phyloP scores from a whole-genome alignment of 2,888 invertebrate species.

The Melolontha melolontha region DNA sequence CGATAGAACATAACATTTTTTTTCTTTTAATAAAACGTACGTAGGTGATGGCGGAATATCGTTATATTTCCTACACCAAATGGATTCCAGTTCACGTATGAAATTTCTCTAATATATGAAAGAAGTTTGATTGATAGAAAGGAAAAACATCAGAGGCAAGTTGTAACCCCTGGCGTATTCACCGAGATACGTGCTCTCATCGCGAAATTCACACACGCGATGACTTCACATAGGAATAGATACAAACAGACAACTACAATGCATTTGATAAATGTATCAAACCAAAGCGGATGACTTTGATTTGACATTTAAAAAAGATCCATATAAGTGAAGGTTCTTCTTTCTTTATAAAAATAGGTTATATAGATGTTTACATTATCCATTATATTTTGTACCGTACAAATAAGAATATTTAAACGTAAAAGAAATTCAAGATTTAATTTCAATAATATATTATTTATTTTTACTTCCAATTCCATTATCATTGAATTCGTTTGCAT shows the following conservation, averaged over 20 bases:
- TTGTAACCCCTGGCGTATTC: slow-evolving; percentile 47
- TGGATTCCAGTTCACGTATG: slow-evolving; percentile 43
- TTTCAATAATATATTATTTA: no score
- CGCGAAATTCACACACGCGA: slow-evolving; percentile 19
- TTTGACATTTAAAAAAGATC: slow-evolving; percentile 61
- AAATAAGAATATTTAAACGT: no score
- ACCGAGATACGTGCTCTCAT: slow-evolving; percentile 18
- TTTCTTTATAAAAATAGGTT: no score
- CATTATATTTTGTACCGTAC: no score
- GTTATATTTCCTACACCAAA: slow-evolving; percentile 27
- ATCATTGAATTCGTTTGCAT: no score
- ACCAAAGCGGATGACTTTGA: slow-evolving; percentile 61
- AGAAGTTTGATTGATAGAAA: slow-evolving; percentile 53
- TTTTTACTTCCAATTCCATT: no score
- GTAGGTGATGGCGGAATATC: slow-evolving; percentile 12
- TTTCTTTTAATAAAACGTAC: slow-evolving; percentile 23
- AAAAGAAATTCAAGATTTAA: no score
- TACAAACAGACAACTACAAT: slow-evolving; percentile 23
- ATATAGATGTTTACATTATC: no score
- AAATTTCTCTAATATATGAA: slow-evolving; percentile 44
- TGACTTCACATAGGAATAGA: slow-evolving; percentile 29
- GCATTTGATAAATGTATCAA: slow-evolving; percentile 61
- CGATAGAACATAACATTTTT: slow-evolving; percentile 6
- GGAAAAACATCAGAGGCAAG: slow-evolving; percentile 50
- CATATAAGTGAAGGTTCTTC: background rate